Evolutionary conservation across 2,113 vertebrate species (phyloP).

Genomic region (Oryzias javanicus): DNA sequence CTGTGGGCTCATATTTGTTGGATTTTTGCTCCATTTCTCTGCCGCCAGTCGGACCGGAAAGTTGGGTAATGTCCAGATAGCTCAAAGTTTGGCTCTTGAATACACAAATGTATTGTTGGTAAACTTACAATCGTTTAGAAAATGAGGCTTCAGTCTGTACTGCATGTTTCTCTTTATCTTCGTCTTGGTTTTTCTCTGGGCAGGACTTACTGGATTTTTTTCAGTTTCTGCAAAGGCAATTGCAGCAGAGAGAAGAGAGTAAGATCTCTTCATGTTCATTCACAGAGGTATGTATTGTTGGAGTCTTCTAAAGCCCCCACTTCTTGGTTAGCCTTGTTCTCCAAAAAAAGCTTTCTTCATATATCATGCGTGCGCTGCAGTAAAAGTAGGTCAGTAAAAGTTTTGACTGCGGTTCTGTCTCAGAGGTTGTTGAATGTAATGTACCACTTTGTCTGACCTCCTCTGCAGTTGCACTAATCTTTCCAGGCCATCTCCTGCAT

Average conservation of each 20-base stretch:
- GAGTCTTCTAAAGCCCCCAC: constrained; percentile 27
- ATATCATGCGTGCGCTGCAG: constrained; percentile 61
- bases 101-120: constrained; percentile 20
- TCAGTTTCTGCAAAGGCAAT: constrained; percentile 59
- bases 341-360: constrained; percentile 48
- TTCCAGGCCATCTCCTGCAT: constrained; percentile 35
- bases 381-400: constrained; percentile 73
- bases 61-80: constrained; percentile 31
- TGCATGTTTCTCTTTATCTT: constrained; percentile 15
- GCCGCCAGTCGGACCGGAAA: constrained; percentile 34
- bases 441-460: constrained; percentile 30
- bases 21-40: constrained; percentile 5
- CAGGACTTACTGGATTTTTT: constrained; percentile 51
- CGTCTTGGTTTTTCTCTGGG: constrained; percentile 32
- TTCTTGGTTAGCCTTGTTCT: constrained; percentile 27
- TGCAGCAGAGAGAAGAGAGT: constrained; percentile 60
- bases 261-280: constrained; percentile 62
- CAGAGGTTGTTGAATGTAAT: constrained; percentile 29
- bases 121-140: constrained; percentile 32
- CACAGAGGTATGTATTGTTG: constrained; percentile 60
- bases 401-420: constrained; percentile 49
- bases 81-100: constrained; percentile 29
- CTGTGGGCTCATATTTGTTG: constrained; percentile 21
- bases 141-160: constrained; percentile 20
- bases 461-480: constrained; percentile 10